Evolutionary conservation across 2,113 vertebrate species (phyloP).

Genomic region (Phocoena phocoena): DNA sequence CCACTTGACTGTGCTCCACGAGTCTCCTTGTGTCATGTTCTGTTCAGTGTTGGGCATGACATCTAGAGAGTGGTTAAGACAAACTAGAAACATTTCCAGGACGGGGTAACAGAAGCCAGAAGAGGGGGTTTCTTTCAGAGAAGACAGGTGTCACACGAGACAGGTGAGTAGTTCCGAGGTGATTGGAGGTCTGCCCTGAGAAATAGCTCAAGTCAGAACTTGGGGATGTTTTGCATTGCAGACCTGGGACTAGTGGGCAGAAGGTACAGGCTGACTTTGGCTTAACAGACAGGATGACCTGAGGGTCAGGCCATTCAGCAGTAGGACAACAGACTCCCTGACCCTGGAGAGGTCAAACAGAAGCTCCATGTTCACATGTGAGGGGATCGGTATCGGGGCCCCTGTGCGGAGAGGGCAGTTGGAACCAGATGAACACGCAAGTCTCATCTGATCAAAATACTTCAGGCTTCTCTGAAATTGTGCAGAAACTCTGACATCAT

Average conservation of each 20-base stretch:
- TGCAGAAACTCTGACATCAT: neutral
- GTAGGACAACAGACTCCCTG: accelerated
- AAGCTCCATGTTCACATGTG: accelerated
- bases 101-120: accelerated
- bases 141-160: accelerated
- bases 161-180: accelerated
- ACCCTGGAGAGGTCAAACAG: no score
- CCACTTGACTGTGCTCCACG: accelerated
- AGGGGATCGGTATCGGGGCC: accelerated
- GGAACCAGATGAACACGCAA: neutral
- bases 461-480: neutral
- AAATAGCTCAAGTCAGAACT: accelerated
- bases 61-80: accelerated
- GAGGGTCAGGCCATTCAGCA: accelerated
- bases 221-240: accelerated
- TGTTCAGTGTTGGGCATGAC: accelerated
- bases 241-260: accelerated
- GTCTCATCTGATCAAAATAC: neutral
- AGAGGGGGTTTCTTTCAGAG: neutral
- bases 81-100: neutral
- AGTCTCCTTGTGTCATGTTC: accelerated
- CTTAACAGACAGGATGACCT: accelerated
- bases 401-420: no score
- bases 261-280: accelerated
- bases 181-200: accelerated